A percentile compares a stretch with the other conserved stretches of the same genome.
Evolutionary conservation across 2,888 invertebrate genomes (phyloP).

Genomic region (Cephus sareptanus): DNA sequence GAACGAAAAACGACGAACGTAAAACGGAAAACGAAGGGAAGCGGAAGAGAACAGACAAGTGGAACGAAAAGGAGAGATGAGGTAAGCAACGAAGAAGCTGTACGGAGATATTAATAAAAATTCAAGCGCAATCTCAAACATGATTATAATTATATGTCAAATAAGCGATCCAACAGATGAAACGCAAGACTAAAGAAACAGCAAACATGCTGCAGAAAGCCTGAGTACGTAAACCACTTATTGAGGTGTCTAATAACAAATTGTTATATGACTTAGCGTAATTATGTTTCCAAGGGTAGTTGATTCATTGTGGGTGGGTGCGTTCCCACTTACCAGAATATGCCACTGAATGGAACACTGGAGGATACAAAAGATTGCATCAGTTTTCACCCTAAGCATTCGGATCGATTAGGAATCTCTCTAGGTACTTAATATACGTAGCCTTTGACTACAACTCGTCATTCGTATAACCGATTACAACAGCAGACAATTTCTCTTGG

Average conservation of each 20-base stretch:
- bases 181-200: slow-evolving; percentile 31
- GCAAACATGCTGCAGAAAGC: slow-evolving; percentile 56
- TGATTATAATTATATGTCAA: slow-evolving; percentile 27
- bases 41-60: not conserved
- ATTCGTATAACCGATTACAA: too few relatives aligned
- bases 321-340: slow-evolving; percentile 90
- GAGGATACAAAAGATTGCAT: slow-evolving; percentile 67
- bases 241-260: slow-evolving; percentile 26
- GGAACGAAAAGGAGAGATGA: slow-evolving; percentile 8
- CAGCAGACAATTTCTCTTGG: too few relatives aligned
- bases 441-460: too few relatives aligned
- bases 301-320: slow-evolving; percentile 58
- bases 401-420: too few relatives aligned
- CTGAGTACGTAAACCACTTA: slow-evolving; percentile 32
- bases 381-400: slow-evolving; percentile 50
- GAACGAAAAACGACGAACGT: not conserved
- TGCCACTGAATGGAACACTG: slow-evolving; percentile 97
- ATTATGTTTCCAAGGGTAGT: slow-evolving; percentile 55
- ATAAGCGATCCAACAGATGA: slow-evolving; percentile 6
- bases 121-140: slow-evolving; percentile 33
- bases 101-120: slow-evolving; percentile 13
- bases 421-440: too few relatives aligned
- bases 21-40: too few relatives aligned
- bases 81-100: slow-evolving; percentile 5
- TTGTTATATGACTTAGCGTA: slow-evolving; percentile 52